phyloP scores from a whole-genome alignment of 1,140 invertebrate genomes.

The Caenorhabditis remanei region DNA sequence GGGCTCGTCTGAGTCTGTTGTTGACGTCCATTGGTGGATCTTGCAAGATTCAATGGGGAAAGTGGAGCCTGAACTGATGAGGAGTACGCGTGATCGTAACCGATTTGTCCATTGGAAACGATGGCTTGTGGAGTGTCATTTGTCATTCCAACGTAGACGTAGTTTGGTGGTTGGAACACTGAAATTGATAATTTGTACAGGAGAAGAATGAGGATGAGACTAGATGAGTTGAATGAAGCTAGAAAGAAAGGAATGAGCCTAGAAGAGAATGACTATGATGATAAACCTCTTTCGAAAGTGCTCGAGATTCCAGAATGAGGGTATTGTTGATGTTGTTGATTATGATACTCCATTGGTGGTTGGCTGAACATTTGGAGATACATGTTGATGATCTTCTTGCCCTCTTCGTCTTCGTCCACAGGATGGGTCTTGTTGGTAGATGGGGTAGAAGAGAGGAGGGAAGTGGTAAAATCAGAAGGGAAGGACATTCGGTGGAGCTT shows the following conservation, averaged over 20 bases:
- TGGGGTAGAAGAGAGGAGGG: not conserved
- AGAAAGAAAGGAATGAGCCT: not conserved
- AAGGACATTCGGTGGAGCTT: constrained; percentile 29
- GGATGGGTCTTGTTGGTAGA: not conserved
- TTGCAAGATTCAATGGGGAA: not conserved
- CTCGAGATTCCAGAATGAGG: constrained; percentile 24
- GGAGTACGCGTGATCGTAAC: constrained; percentile 44
- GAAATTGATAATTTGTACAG: not conserved
- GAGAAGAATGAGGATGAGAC: not conserved
- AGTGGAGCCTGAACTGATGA: not conserved
- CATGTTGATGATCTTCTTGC: constrained; percentile 14
- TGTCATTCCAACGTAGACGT: not conserved
- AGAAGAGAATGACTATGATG: too few relatives aligned
- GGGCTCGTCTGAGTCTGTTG: constrained; percentile 43
- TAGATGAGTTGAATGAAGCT: not conserved
- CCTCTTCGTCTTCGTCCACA: constrained; percentile 10
- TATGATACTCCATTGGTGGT: not conserved
- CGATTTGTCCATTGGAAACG: constrained; percentile 28
- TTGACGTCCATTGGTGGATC: not conserved
- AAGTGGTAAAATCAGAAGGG: constrained; percentile 5
- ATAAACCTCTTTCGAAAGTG: constrained; percentile 51
- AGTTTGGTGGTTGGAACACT: constrained; percentile 48
- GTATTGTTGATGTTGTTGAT: constrained; percentile 33
- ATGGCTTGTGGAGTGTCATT: constrained; percentile 27
- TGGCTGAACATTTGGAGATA: constrained; percentile 44